Base-by-base conservation (phyloP, 64 coral and sea anemone genomes). In the Montipora foliosa region DNA sequence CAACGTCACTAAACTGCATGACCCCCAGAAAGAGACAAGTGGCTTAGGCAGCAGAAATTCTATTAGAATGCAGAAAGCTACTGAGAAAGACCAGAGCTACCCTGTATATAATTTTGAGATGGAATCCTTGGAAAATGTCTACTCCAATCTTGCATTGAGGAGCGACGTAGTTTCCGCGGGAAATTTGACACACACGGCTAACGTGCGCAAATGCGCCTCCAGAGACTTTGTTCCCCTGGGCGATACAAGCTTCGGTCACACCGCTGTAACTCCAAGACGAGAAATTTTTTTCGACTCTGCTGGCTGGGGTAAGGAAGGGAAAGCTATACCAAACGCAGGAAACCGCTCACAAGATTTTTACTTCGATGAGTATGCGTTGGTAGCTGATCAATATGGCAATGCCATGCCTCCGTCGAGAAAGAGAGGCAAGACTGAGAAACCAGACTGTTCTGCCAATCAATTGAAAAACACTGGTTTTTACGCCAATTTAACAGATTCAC, bases 21-120 rank as follows among this genome's bases (percentile, higher is more conserved):
- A 13, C 60, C 8, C 9, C 3, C 8, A 15, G 20, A 71, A 71
- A 71, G 68, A 21, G 53, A 71, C 19, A 7, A 21, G 16, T 71
- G 3, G 8, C 29, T 29, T 29, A 29, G 29, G 29, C 0, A 22
- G 3, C 68, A 6, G 68, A 14, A 67, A 67, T 67, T 19, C 14
- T 7, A 12, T 4, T 7, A 78, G 15, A n/a, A 78, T 78, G 76
- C 15, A 50, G 44, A n/a, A 78, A 19, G 14, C 76, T 12, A 2
- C 76, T 15, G 5, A 50, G 8, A 78, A 50, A 49, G 76, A 50
- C 46, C 45, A 50, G 13, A 78, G 76, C 16, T 78, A 78, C 49
- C 76, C 49, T 78, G 76, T 78, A 1, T 50, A 78, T 78, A 45
- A 52, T 49, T 78, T 78, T 78, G 76, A 78, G 15, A 50, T 78